Percentiles rank a stretch among this genome's conserved stretches.
These are phyloP conservation scores for Yponomeuta evonymella DNA, from an alignment of 2,888 invertebrate genomes.

Conservation along the genomic window DNA sequence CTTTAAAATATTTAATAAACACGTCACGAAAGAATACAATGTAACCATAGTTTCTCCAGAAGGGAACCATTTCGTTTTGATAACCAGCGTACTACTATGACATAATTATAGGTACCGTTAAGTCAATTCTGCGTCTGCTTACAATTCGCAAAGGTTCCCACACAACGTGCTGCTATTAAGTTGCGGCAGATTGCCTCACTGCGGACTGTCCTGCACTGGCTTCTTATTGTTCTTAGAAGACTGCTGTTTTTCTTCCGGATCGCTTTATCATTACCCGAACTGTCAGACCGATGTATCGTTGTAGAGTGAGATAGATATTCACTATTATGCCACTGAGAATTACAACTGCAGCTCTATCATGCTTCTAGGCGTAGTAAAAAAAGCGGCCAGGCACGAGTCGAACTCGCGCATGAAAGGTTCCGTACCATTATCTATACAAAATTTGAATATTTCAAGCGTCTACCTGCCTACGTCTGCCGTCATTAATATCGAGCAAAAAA, in stretches of 20 bases:
- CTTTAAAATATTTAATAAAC: not conserved
- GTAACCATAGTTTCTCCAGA: not conserved
- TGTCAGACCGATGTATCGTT: not conserved
- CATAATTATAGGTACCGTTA: slow-evolving; percentile 58
- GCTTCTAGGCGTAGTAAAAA: not conserved
- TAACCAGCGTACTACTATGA: slow-evolving; percentile 34
- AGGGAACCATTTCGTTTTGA: slow-evolving; percentile 4
- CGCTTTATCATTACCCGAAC: not conserved
- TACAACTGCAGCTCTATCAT: not conserved
- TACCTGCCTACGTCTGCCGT: too few species aligned
- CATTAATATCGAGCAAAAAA: too few species aligned
- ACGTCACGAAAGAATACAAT: not conserved
- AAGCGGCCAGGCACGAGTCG: not conserved
- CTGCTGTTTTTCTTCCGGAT: not conserved
- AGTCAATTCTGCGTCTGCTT: slow-evolving; percentile 56
- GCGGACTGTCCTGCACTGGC: slow-evolving; percentile 23
- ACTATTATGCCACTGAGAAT: not conserved
- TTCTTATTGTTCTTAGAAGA: slow-evolving; percentile 1
- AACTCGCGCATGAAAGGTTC: not conserved
- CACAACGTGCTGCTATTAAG: slow-evolving; percentile 57
- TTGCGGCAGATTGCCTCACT: slow-evolving; percentile 49
- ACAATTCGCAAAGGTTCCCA: slow-evolving; percentile 47
- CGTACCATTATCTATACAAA: too few species aligned
- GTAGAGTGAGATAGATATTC: not conserved
- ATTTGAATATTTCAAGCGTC: too few species aligned